Conservation (phyloP, 2,797 vertebrate genomes). For the Lepilemur septentrionalis region DNA sequence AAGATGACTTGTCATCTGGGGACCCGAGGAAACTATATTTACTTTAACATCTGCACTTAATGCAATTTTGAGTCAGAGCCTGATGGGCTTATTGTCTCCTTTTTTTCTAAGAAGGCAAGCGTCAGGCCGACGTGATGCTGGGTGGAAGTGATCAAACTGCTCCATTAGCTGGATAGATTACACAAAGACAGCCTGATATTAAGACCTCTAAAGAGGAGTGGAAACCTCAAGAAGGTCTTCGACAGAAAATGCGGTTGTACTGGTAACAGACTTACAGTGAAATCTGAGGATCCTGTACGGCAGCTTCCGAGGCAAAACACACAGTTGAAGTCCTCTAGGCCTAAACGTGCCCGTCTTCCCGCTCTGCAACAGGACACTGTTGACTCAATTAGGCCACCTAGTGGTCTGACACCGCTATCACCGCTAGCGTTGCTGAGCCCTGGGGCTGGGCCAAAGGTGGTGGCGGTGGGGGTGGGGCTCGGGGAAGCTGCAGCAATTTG, state of each 20-base stretch:
- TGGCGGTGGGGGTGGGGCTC: rapidly evolving
- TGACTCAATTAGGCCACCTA: slow-evolving; percentile 73
- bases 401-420: background rate
- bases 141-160: background rate
- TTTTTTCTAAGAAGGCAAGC: background rate
- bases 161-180: background rate
- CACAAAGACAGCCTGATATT: background rate
- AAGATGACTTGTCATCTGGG: background rate
- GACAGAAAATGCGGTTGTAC: background rate
- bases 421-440: background rate
- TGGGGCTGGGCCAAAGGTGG: rapidly evolving
- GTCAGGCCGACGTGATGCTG: background rate
- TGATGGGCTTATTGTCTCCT: background rate
- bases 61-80: background rate
- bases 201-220: background rate
- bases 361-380: background rate
- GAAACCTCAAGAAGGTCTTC: background rate
- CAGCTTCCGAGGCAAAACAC: background rate
- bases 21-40: slow-evolving; percentile 35
- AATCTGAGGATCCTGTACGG: background rate
- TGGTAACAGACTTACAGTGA: background rate
- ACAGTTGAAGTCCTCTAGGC: rapidly evolving
- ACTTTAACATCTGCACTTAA: background rate
- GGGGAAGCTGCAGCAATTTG: background rate
- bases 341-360: background rate